Base-by-base conservation (phyloP, 2,888 invertebrate genomes). In the Thecophora atra region DNA sequence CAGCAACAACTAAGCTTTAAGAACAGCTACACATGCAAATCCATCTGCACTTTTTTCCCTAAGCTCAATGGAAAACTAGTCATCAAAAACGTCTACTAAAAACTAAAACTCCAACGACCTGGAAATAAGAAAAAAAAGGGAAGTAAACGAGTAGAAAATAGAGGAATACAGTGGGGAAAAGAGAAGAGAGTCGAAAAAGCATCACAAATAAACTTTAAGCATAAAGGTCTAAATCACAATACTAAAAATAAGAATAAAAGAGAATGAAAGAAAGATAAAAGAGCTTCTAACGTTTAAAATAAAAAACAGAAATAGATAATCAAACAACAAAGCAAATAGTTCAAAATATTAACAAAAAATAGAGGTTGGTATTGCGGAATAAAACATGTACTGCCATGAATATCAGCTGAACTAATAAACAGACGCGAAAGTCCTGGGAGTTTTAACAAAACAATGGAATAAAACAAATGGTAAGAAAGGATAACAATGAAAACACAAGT, bases 331-430 rank as follows among this genome's bases (percentile, higher is more conserved):
- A n/a, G n/a, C n/a, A n/a, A n/a, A n/a, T 8, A 8, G 17, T 17
- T n/a, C 11, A 5, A 51, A 3, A n/a, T 2, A 51, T 15, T n/a
- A 51, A 17, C 6, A 51, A n/a, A 51, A n/a, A 51, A n/a, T n/a
- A n/a, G 11, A 54, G 64, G 44, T 47, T 5, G 11, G 5, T n/a
- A 5, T 5, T 58, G 42, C 13, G 60, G 37, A n/a, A n/a, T 73
- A 63, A 30, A 42, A 44, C 54, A 68, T 52, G 44, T 5, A 37
- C 37, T 37, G 1, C 11, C 2, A 44, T 68, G 56, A 54, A 56
- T 56, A 56, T 56, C 4, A n/a, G 47, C 54, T 54, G 26, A 72
- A 65, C 28, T 47, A 71, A 47, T 21, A 44, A 66, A 47, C 65
- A 58, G 69, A n/a, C 68, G 54, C 21, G 67, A n/a, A n/a, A n/a